Conservation (phyloP, 1,140 invertebrate species). For the Bathynomus jamesi region DNA sequence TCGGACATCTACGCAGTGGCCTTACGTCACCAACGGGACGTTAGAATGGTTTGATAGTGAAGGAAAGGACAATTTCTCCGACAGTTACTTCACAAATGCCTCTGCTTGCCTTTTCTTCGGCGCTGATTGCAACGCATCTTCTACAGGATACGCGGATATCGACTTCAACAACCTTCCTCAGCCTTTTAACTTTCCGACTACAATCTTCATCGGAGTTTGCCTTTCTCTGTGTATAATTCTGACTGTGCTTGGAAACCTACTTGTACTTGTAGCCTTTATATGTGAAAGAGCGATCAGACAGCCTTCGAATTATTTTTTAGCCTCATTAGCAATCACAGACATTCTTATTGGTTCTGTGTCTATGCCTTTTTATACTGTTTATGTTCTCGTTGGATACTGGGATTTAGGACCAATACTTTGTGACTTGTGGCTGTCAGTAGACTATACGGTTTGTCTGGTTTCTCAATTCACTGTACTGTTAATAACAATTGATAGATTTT, state of each 20-base stretch:
- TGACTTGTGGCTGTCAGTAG: conserved; percentile 96
- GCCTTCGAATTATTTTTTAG: conserved; percentile 99
- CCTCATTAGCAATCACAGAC: conserved; percentile 94
- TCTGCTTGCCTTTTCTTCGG: too few relatives aligned
- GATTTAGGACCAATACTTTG: conserved; percentile 91
- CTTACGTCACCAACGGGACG: background rate
- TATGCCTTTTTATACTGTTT: conserved; percentile 94
- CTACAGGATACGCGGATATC: background rate
- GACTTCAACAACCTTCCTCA: background rate
- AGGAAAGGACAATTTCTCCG: background rate
- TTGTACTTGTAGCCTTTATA: conserved; percentile 92
- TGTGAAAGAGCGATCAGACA: conserved; percentile 95
- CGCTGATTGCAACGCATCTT: background rate
- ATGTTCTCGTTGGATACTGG: conserved; percentile 94
- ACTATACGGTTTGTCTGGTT: conserved; percentile 97
- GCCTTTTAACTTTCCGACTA: background rate
- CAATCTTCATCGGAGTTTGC: conserved; percentile 81
- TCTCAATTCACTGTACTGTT: conserved; percentile 98
- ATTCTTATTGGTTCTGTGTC: conserved; percentile 93
- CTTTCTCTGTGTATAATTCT: conserved; percentile 80
- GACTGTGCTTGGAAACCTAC: conserved; percentile 89
- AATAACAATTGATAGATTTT: conserved; percentile 97
- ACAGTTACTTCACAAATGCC: background rate
- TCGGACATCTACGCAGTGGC: background rate
- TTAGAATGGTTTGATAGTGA: background rate